Percentiles rank a stretch among this genome's conserved stretches.
Evolutionary conservation across 2,888 invertebrate genomes (phyloP).

Genomic region (Thymelicus sylvestris): DNA sequence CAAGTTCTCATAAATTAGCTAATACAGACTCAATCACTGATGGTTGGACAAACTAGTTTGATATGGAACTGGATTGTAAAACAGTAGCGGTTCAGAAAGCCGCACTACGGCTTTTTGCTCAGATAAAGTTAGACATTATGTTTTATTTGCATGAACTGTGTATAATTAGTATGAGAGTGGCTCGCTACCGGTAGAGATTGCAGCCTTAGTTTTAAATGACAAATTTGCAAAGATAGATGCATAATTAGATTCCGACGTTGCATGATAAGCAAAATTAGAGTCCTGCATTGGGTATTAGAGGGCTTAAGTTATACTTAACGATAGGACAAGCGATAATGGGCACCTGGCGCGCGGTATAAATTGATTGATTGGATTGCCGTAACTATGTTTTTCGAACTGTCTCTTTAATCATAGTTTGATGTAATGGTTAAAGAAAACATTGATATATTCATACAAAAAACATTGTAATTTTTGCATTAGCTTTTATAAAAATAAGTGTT

Average conservation of each 20-base stretch:
- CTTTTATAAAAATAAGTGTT: no score
- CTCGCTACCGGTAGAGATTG: slow-evolving; percentile 41
- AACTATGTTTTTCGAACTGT: background rate
- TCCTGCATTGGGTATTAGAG: slow-evolving; percentile 15
- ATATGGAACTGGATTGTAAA: slow-evolving; percentile 22
- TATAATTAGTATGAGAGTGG: slow-evolving; percentile 41
- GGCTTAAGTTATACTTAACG: slow-evolving; percentile 16
- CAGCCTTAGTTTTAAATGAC: slow-evolving; percentile 38
- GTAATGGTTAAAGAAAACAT: background rate
- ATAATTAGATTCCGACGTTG: slow-evolving; percentile 32
- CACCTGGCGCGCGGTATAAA: background rate
- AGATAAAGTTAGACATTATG: slow-evolving; percentile 39
- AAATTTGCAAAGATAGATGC: slow-evolving; percentile 42
- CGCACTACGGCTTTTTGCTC: slow-evolving; percentile 33
- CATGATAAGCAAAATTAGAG: slow-evolving; percentile 30
- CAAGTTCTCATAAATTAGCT: slow-evolving; percentile 5
- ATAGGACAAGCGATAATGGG: background rate
- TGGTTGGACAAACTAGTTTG: slow-evolving; percentile 32
- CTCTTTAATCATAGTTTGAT: background rate
- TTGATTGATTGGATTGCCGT: slow-evolving; percentile 1
- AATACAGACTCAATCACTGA: slow-evolving; percentile 14
- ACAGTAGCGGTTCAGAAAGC: slow-evolving; percentile 37
- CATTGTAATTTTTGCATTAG: no score
- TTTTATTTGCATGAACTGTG: slow-evolving; percentile 40
- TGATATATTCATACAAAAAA: no score